phyloP scores from a whole-genome alignment of 2,888 invertebrate genomes.

The Scaptomyza parva region DNA sequence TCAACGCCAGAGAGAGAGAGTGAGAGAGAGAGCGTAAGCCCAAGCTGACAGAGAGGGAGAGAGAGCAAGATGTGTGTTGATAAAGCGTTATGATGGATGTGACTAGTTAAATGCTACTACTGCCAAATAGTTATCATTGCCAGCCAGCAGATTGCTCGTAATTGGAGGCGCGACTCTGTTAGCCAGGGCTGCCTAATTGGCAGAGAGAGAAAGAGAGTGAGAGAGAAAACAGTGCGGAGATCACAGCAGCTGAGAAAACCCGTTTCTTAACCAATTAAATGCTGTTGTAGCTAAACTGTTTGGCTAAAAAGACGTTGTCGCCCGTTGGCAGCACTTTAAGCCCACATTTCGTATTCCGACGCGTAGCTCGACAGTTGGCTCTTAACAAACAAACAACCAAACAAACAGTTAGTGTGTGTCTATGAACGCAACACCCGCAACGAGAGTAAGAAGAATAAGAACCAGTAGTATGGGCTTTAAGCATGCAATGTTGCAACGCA shows the following conservation, averaged over 20 bases:
- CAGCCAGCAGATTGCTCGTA: constrained; percentile 51
- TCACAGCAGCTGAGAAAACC: constrained; percentile 41
- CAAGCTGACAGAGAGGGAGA: background rate
- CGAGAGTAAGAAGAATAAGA: background rate
- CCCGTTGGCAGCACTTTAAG: constrained; percentile 56
- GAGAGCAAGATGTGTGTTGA: constrained; percentile 54
- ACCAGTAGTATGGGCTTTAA: constrained; percentile 82
- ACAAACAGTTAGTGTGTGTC: constrained; percentile 30
- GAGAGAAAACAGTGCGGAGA: constrained; percentile 4
- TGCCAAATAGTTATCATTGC: constrained; percentile 72
- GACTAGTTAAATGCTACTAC: constrained; percentile 81
- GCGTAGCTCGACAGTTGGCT: constrained; percentile 80
- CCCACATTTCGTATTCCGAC: constrained; percentile 82
- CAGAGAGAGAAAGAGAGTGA: background rate
- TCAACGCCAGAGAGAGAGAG: constrained; percentile 5
- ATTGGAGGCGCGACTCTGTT: constrained; percentile 75
- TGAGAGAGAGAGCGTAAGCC: constrained; percentile 7
- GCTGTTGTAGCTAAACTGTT: constrained; percentile 24
- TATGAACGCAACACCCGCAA: constrained; percentile 74
- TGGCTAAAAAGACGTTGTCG: constrained; percentile 62
- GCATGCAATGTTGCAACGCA: constrained; percentile 83
- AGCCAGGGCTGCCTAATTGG: constrained; percentile 69
- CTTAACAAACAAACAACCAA: constrained; percentile 20
- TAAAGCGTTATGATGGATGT: constrained; percentile 77
- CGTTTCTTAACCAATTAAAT: constrained; percentile 75